phyloP scores from a whole-genome alignment of 2,113 vertebrate genomes.

The Gallinago media region DNA sequence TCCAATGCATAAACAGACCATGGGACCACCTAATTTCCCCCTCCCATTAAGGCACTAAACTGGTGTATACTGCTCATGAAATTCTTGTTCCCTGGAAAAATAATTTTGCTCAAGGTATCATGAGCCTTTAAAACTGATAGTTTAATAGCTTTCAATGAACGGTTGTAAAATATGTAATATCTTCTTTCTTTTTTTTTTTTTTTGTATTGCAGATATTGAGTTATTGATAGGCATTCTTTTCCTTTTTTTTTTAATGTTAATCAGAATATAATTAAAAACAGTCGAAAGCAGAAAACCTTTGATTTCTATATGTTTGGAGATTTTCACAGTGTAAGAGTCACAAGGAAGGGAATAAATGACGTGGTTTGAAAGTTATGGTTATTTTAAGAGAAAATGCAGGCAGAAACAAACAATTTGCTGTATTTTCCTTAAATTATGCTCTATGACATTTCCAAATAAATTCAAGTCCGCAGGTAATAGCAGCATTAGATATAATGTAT shows the following conservation, averaged over 20 bases:
- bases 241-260: not conserved
- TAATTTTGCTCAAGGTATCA: not conserved
- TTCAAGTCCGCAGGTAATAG: not conserved
- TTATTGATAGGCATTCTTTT: not conserved
- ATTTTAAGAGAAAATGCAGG: not conserved
- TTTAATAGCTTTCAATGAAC: not conserved
- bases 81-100: not conserved
- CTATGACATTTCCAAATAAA: not conserved
- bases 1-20: not conserved
- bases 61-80: not conserved
- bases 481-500: not conserved
- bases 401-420: not conserved
- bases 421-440: not conserved
- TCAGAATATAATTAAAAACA: not conserved
- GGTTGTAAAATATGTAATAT: not conserved
- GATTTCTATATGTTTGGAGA: not conserved
- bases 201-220: not conserved
- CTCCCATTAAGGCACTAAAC: not conserved
- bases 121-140: not conserved
- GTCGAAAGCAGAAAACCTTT: not conserved
- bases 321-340: not conserved
- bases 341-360: not conserved
- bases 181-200: not conserved
- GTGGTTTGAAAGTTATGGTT: not conserved
- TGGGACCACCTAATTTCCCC: not conserved